These are phyloP conservation scores for Furnarius figulus DNA, from an alignment of 2,113 vertebrate species.

Conservation along the genomic window DNA sequence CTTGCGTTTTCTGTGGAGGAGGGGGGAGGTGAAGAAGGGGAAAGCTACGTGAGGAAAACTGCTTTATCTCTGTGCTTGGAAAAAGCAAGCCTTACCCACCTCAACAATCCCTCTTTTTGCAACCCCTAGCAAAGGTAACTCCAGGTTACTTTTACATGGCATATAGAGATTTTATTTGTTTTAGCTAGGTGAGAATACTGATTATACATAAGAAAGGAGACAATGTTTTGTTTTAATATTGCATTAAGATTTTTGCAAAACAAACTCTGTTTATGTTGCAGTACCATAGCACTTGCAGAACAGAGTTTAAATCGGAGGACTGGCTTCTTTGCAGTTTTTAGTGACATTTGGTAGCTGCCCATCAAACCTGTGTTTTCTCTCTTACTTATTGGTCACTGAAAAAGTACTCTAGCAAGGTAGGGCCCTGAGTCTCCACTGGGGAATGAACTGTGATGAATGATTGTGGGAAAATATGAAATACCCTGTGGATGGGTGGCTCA, in stretches of 20 bases:
- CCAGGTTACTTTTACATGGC: background rate
- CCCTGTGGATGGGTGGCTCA: background rate
- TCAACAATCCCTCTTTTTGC: background rate
- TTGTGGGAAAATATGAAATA: background rate
- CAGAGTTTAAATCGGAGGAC: background rate
- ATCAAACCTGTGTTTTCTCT: background rate
- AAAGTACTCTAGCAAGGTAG: background rate
- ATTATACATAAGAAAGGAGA: background rate
- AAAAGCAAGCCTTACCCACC: background rate
- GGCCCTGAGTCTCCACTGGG: background rate
- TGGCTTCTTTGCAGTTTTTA: background rate
- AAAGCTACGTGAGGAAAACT: background rate
- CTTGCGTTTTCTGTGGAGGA: constrained; percentile 18
- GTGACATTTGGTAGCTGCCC: background rate
- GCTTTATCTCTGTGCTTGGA: background rate
- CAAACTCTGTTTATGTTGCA: background rate
- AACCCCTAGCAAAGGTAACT: background rate
- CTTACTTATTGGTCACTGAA: background rate
- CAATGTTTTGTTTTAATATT: background rate
- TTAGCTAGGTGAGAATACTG: background rate
- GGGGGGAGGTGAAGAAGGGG: background rate
- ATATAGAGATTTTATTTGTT: background rate
- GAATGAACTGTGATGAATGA: background rate
- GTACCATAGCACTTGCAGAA: background rate
- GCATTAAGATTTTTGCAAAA: background rate